Evolutionary conservation across 1,140 invertebrate species (phyloP).

Genomic region (Pseudachorutes palmiensis): DNA sequence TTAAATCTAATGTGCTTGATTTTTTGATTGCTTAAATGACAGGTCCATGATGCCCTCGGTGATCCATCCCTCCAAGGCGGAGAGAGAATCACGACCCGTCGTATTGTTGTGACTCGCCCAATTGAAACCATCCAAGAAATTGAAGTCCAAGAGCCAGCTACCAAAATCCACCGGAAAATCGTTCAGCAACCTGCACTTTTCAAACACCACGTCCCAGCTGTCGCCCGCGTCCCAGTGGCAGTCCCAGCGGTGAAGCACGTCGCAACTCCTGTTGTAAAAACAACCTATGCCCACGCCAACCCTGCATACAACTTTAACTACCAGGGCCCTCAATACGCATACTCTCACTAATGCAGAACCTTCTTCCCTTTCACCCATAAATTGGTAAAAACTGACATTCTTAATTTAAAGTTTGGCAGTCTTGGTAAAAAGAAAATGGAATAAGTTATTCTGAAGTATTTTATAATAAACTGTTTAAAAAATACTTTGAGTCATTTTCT

Average conservation of each 20-base stretch:
- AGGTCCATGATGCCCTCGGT: slow-evolving; percentile 34
- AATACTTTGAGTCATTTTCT: too few relatives aligned
- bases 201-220: slow-evolving; percentile 41
- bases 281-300: slow-evolving; percentile 14
- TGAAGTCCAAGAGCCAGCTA: slow-evolving; percentile 52
- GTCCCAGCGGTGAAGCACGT: slow-evolving; percentile 35
- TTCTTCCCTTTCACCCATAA: neutral
- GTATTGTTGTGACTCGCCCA: slow-evolving; percentile 54
- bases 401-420: too few relatives aligned
- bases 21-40: too few relatives aligned
- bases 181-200: slow-evolving; percentile 47
- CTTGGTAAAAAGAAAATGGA: too few relatives aligned
- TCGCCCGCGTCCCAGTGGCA: slow-evolving; percentile 33
- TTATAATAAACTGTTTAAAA: too few relatives aligned
- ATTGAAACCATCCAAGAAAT: slow-evolving; percentile 55
- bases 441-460: too few relatives aligned
- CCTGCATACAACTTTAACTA: slow-evolving; percentile 10
- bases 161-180: slow-evolving; percentile 47
- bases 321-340: neutral
- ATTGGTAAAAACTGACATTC: neutral
- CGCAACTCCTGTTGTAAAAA: slow-evolving; percentile 34
- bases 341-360: neutral
- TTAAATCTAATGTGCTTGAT: neutral
- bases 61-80: slow-evolving; percentile 40
- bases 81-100: slow-evolving; percentile 53